Evolutionary conservation across 2,888 invertebrate species (phyloP).

Genomic region (Trichacis sp.): DNA sequence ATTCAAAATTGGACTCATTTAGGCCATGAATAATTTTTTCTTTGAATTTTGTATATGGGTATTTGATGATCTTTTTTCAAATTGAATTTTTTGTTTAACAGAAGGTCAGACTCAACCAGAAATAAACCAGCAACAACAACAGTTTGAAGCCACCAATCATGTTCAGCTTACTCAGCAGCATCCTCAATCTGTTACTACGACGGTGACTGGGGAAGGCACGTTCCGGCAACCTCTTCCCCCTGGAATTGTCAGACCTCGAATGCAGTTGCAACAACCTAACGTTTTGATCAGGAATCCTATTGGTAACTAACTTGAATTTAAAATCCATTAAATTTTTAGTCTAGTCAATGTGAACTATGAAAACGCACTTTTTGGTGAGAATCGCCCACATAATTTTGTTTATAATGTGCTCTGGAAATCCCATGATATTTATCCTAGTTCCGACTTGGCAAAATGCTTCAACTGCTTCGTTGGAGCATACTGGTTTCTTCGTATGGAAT

Average conservation of each 20-base stretch:
- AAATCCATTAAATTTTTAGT: too few species aligned
- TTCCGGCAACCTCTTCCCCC: slow-evolving; percentile 80
- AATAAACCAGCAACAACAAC: slow-evolving; percentile 53
- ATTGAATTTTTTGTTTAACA: too few species aligned
- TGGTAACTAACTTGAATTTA: slow-evolving; percentile 54
- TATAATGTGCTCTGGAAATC: slow-evolving; percentile 46
- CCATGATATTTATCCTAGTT: slow-evolving; percentile 34
- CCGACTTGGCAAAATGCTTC: slow-evolving; percentile 30
- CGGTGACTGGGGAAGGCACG: slow-evolving; percentile 71
- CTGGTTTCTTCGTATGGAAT: too few species aligned
- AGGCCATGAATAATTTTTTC: neutral
- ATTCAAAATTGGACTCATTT: too few species aligned
- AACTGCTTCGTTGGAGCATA: slow-evolving; percentile 20
- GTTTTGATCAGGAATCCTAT: slow-evolving; percentile 60
- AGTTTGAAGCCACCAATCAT: slow-evolving; percentile 57
- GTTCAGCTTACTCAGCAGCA: slow-evolving; percentile 56
- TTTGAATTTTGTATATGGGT: neutral
- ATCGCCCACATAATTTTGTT: too few species aligned
- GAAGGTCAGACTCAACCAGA: slow-evolving; percentile 56
- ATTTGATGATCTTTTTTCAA: neutral
- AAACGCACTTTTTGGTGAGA: too few species aligned
- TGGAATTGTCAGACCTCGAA: slow-evolving; percentile 71
- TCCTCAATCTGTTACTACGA: slow-evolving; percentile 53
- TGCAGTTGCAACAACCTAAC: slow-evolving; percentile 66
- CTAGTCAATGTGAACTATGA: too few species aligned